Percentiles rank a stretch among this genome's conserved stretches.
phyloP scores from a whole-genome alignment of 2,888 invertebrate species.

The Dendrolimus pini region DNA sequence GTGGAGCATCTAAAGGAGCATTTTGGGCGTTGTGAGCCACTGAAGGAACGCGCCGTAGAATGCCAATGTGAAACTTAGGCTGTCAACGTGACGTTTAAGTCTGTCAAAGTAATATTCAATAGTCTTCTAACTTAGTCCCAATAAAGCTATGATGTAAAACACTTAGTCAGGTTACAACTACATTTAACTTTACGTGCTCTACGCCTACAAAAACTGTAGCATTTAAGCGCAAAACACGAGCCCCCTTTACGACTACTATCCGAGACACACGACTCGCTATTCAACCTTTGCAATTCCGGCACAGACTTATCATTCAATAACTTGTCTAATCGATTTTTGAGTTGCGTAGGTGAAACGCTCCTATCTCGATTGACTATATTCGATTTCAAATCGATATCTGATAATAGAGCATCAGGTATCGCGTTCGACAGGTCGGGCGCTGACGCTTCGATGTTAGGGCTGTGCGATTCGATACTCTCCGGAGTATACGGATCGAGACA shows the following conservation, averaged over 20 bases:
- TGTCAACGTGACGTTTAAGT: no score
- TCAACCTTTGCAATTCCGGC: slow-evolving; percentile 46
- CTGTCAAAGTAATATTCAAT: no score
- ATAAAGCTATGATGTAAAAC: slow-evolving; percentile 32
- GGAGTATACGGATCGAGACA: slow-evolving; percentile 87
- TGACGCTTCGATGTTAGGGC: slow-evolving; percentile 74
- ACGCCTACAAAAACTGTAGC: slow-evolving; percentile 60
- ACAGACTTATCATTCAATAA: slow-evolving; percentile 35
- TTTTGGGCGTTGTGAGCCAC: no score
- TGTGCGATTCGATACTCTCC: slow-evolving; percentile 87
- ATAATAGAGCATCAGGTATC: slow-evolving; percentile 36
- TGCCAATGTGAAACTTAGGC: no score
- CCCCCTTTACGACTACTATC: slow-evolving; percentile 45
- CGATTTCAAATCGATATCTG: slow-evolving; percentile 30
- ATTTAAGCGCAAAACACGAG: slow-evolving; percentile 59
- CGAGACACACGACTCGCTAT: slow-evolving; percentile 58
- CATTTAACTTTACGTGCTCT: slow-evolving; percentile 49
- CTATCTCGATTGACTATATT: slow-evolving; percentile 43
- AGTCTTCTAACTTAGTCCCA: no score
- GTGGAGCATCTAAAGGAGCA: no score
- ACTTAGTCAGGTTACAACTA: slow-evolving; percentile 43
- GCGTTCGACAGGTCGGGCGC: slow-evolving; percentile 39
- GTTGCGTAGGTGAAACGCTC: slow-evolving; percentile 78
- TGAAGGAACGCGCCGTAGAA: no score
- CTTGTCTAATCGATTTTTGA: slow-evolving; percentile 78